Evolutionary conservation across 2,888 invertebrate species (phyloP), one percentile per base, ranked within the genome.

Genomic region (Caenorhabditis sulstoni): DNA sequence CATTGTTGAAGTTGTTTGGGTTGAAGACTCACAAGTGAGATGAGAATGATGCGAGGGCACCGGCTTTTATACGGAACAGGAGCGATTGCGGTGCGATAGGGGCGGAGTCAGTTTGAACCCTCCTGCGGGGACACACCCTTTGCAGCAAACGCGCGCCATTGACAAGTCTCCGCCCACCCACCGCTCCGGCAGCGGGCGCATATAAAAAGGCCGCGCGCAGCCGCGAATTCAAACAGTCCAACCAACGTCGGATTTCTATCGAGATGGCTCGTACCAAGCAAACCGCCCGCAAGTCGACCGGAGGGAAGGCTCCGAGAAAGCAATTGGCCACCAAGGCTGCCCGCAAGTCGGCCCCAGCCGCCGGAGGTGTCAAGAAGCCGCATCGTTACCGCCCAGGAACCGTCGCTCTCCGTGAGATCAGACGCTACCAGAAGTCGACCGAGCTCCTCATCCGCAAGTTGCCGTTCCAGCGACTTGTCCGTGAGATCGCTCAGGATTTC

Each of bases 381-480:
- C 96, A 96, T 94, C 94, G 96, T 93, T 96, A 96, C 92, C 94
- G 94, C 91, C 96, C 96, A 79, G 96, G 96, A 92, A 96, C 96
- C 37, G 96, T 96, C 79, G 96, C 96, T 82, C 94, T 97, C 90
- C 94, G 96, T 93, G 96, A 97, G 49, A 96, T 96, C 91, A 94
- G 96, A 92, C 94, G 96, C 92, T 96, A 96, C 92, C 96, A 96
- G 92, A 96, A 96, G 91, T 95, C 95, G 1, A 96, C 96, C 7
- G 96, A 96, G 92, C 93, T 96, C 23, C 79, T 84, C 68, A 81
- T 84, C 79, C 82, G 82, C 65, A 82, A 81, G 75, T 58, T 79
- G 67, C 79, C 79, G 64, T 79, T 82, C 96, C 94, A 96, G 96
- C 92, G 96, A 95, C 87, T 96, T 96, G 92, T 93, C 55, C 73